Evolutionary conservation across 2,113 vertebrate species (phyloP).

Genomic region (Baryphthengus martii): DNA sequence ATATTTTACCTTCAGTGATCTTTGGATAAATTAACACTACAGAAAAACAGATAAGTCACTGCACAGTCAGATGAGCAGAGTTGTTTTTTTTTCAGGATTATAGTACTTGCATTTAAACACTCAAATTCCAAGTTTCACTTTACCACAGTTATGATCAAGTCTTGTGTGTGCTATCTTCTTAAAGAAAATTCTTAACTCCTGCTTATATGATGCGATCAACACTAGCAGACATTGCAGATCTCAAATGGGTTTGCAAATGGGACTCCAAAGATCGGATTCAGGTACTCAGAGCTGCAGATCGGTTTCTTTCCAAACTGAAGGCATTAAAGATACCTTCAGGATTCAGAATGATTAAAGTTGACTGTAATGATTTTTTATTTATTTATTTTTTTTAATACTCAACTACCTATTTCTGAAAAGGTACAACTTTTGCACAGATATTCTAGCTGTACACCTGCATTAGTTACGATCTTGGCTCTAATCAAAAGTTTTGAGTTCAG

Average conservation of each 20-base stretch:
- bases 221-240: neutral
- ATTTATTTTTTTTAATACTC: neutral
- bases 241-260: neutral
- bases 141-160: neutral
- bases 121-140: neutral
- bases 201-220: neutral
- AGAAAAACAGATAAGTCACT: neutral
- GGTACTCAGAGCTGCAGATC: neutral
- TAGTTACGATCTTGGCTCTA: neutral
- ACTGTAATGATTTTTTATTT: neutral
- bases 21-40: neutral
- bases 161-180: neutral
- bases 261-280: neutral
- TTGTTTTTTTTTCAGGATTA: fast-evolving
- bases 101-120: neutral
- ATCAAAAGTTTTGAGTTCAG: neutral
- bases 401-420: neutral
- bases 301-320: neutral
- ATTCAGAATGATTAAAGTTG: neutral
- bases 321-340: neutral
- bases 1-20: neutral
- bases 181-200: neutral
- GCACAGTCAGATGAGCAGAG: neutral
- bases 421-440: neutral
- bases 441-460: neutral